phyloP scores from a whole-genome alignment of 53 echinoderm and acorn worm genomes.

The Apostichopus leukothele region DNA sequence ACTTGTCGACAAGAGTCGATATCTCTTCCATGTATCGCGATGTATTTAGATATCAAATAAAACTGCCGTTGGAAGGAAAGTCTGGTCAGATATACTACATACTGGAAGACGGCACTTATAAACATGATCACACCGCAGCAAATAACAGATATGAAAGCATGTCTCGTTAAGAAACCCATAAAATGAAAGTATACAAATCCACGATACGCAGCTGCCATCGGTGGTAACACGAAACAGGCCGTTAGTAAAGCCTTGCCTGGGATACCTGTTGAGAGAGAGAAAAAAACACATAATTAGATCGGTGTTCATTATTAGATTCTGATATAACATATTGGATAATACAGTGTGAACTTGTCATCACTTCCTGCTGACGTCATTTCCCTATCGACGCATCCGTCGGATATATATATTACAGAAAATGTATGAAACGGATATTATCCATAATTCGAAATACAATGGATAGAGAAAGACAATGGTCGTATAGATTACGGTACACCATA shows the following conservation, averaged over 20 bases:
- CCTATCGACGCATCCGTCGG: too few species aligned
- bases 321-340: too few species aligned
- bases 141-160: constrained; percentile 13
- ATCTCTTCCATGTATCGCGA: neutral
- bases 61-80: constrained; percentile 38
- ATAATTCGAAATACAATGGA: too few species aligned
- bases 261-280: neutral
- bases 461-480: too few species aligned
- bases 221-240: neutral
- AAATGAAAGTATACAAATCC: neutral
- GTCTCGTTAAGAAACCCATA: neutral
- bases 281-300: too few species aligned
- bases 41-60: neutral
- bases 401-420: too few species aligned
- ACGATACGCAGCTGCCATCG: neutral
- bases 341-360: too few species aligned
- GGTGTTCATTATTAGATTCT: too few species aligned
- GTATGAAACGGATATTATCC: too few species aligned
- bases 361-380: too few species aligned
- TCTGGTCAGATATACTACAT: constrained; percentile 26
- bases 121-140: constrained; percentile 23
- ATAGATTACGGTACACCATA: too few species aligned
- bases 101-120: neutral
- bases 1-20: constrained; percentile 9
- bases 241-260: neutral